Percentiles rank a stretch among this genome's conserved stretches.
phyloP scores from a whole-genome alignment of 2,888 invertebrate genomes.

The Lycia hirtaria region DNA sequence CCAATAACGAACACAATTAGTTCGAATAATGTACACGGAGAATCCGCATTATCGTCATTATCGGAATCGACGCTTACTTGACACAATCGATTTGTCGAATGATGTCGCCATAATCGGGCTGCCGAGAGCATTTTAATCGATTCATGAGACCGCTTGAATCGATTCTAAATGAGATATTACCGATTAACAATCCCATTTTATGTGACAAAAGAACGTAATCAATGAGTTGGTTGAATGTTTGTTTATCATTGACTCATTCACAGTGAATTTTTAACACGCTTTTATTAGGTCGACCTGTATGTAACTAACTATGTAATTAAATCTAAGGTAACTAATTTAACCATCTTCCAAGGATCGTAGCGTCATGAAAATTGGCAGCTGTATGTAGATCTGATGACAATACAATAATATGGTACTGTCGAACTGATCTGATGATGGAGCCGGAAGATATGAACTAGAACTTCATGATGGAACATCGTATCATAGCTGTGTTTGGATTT shows the following conservation, averaged over 20 bases:
- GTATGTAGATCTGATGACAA: too few species aligned
- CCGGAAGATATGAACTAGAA: too few species aligned
- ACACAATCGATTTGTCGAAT: conserved; percentile 53
- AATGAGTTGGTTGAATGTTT: background rate
- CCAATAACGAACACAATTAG: conserved; percentile 12
- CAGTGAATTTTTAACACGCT: background rate
- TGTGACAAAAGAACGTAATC: conserved; percentile 18
- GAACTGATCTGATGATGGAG: too few species aligned
- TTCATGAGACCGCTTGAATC: conserved; percentile 53
- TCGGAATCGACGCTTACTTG: conserved; percentile 48
- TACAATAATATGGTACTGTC: too few species aligned
- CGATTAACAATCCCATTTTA: conserved; percentile 16
- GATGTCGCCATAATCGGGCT: conserved; percentile 58
- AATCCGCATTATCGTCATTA: conserved; percentile 42
- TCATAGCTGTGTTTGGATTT: too few species aligned
- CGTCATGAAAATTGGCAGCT: too few species aligned
- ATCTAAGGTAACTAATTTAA: too few species aligned
- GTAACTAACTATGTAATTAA: too few species aligned
- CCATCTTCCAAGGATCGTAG: too few species aligned
- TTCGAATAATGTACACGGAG: conserved; percentile 14
- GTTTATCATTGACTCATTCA: background rate
- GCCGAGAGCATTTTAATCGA: conserved; percentile 60
- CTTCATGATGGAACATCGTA: too few species aligned
- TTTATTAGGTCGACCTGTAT: too few species aligned
- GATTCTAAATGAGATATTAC: conserved; percentile 40